A percentile compares a stretch with the other conserved stretches of the same genome.
phyloP scores from a whole-genome alignment of 2,113 vertebrate species.

The Cyprinodon tularosa region DNA sequence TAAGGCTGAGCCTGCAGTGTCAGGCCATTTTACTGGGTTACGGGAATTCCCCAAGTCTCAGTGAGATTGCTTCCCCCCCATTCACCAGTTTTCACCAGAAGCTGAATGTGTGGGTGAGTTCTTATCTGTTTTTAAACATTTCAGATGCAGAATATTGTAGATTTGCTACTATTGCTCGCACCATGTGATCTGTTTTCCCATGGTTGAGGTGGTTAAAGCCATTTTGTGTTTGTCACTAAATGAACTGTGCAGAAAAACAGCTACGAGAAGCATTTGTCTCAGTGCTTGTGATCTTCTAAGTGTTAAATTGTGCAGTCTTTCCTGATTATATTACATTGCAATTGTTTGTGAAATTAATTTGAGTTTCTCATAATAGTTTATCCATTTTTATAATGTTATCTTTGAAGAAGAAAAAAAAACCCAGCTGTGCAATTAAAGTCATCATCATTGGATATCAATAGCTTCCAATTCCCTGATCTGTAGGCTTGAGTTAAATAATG shows the following conservation, averaged over 20 bases:
- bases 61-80: slow-evolving; percentile 75
- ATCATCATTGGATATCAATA: not conserved
- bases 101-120: slow-evolving; percentile 78
- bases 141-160: slow-evolving; percentile 7
- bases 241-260: not conserved
- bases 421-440: not conserved
- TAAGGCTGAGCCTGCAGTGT: slow-evolving; percentile 62
- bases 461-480: not conserved
- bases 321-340: not conserved
- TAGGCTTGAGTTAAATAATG: not conserved
- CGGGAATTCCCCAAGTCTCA: slow-evolving; percentile 81
- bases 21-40: slow-evolving; percentile 72
- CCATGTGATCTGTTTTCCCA: not conserved
- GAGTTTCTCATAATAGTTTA: not conserved
- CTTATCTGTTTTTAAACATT: slow-evolving; percentile 61
- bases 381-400: not conserved
- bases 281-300: not conserved
- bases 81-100: slow-evolving; percentile 78
- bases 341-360: not conserved
- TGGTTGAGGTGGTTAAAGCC: fast-evolving
- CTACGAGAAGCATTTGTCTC: not conserved
- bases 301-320: not conserved
- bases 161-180: not conserved
- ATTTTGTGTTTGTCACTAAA: slow-evolving; percentile 9
- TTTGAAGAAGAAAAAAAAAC: not conserved